Evolutionary conservation across 2,113 vertebrate species (phyloP).

Genomic region (Atrichornis clamosus): DNA sequence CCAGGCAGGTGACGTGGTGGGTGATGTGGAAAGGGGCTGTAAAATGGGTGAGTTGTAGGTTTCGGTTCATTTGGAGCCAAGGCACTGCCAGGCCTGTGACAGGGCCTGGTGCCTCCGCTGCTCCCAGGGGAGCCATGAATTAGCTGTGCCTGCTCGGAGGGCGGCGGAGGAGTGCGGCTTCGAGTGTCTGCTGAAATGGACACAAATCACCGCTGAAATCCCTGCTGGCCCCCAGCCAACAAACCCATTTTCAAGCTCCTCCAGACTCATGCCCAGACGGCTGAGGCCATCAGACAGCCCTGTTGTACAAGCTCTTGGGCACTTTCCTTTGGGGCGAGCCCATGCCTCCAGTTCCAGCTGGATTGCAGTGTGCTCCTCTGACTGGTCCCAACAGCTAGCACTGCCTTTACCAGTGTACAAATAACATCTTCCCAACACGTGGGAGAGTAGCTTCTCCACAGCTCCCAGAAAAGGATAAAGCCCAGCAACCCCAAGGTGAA

Average conservation of each 20-base stretch:
- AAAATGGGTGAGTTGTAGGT: constrained; percentile 48
- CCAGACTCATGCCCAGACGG: background rate
- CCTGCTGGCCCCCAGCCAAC: background rate
- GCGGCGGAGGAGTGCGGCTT: background rate
- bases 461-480: background rate
- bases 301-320: background rate
- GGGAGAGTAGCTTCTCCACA: background rate
- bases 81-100: constrained; percentile 67
- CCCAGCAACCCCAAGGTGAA: background rate
- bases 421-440: rapidly evolving
- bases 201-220: constrained; percentile 22
- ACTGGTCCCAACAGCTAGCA: background rate
- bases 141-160: constrained; percentile 47
- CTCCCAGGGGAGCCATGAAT: constrained; percentile 68
- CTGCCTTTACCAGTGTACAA: background rate
- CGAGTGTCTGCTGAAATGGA: background rate
- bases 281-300: background rate
- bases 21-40: constrained; percentile 21
- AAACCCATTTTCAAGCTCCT: constrained; percentile 16
- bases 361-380: background rate
- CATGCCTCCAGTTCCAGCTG: background rate
- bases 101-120: constrained; percentile 52
- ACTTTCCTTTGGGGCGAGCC: background rate
- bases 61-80: constrained; percentile 22
- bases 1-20: background rate